Percentiles rank a stretch among this genome's conserved stretches.
phyloP scores from a whole-genome alignment of 2,888 invertebrate genomes.

The Hedychridium roseum region DNA sequence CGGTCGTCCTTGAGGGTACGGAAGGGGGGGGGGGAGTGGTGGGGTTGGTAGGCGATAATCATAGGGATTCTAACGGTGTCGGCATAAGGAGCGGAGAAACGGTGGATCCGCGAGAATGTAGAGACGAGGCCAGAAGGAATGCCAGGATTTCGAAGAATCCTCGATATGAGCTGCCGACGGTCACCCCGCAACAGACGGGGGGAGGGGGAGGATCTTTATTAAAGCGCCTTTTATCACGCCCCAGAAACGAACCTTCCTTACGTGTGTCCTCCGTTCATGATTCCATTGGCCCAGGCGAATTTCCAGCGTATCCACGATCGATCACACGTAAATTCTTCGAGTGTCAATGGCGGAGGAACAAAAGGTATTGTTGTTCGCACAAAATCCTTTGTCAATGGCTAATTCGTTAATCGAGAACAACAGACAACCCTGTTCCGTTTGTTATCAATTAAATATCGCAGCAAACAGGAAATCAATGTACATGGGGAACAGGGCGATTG shows the following conservation, averaged over 20 bases:
- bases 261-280: constrained; percentile 6
- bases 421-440: too few relatives aligned
- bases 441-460: too few relatives aligned
- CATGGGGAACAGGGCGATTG: too few relatives aligned
- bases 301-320: constrained; percentile 14
- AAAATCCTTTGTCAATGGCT: too few relatives aligned
- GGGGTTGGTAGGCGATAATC: too few relatives aligned
- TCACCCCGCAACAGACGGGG: too few relatives aligned
- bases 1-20: too few relatives aligned
- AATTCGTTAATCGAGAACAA: constrained; percentile 1
- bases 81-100: constrained; percentile 22
- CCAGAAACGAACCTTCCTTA: constrained; percentile 25
- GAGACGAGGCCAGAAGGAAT: constrained; percentile 42
- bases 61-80: too few relatives aligned
- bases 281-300: constrained; percentile 2
- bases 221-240: constrained; percentile 43
- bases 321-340: too few relatives aligned
- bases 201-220: constrained; percentile 45
- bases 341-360: not conserved
- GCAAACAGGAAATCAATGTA: too few relatives aligned
- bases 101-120: constrained; percentile 34
- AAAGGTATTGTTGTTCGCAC: too few relatives aligned
- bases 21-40: too few relatives aligned
- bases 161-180: constrained; percentile 49
- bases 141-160: constrained; percentile 53